Conservation (phyloP, 2,888 invertebrate species). For the Limnephilus auricula region DNA sequence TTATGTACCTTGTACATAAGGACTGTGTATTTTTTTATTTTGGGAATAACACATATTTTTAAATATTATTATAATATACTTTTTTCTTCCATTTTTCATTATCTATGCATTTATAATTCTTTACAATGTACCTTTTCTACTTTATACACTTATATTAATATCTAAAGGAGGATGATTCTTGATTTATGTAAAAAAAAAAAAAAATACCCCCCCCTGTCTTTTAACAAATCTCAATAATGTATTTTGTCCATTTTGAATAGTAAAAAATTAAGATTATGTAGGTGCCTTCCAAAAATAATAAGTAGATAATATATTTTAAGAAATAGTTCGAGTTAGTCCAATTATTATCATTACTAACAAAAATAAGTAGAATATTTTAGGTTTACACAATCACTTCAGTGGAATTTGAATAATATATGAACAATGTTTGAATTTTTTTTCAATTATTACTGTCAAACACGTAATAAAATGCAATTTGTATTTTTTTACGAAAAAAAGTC, state of each 20-base stretch:
- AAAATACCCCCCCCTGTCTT: neutral
- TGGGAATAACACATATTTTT: neutral
- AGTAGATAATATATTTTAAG: neutral
- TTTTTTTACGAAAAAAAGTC: neutral
- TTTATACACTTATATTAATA: neutral
- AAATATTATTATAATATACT: neutral
- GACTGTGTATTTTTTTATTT: neutral
- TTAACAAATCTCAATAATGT: conserved; percentile 6
- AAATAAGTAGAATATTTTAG: neutral
- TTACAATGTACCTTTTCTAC: conserved; percentile 2
- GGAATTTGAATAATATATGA: neutral
- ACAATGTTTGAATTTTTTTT: neutral
- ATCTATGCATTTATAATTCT: conserved; percentile 18
- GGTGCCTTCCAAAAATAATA: conserved; percentile 40
- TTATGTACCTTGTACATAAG: neutral
- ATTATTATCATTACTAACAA: neutral
- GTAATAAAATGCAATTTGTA: neutral
- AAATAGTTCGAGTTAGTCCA: conserved; percentile 13
- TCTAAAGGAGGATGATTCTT: neutral
- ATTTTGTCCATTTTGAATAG: conserved; percentile 23
- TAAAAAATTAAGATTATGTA: conserved; percentile 14
- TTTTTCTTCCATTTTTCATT: neutral
- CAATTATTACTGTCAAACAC: neutral
- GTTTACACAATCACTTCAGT: neutral
- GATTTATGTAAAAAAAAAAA: neutral